Evolutionary conservation across 2,888 invertebrate genomes (phyloP).

Genomic region (Polietes domitor): DNA sequence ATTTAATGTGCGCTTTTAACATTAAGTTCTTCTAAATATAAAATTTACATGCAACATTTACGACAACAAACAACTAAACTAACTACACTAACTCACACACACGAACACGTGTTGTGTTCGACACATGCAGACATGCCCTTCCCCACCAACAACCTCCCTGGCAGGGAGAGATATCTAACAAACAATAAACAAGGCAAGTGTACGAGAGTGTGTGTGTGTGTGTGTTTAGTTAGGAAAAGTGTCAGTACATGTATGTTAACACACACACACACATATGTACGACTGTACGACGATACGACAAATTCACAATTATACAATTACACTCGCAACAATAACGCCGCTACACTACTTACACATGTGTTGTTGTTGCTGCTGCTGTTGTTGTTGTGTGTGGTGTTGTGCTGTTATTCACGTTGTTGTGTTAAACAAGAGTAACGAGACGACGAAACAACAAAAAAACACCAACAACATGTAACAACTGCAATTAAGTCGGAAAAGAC

Average conservation of each 20-base stretch:
- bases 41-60: slow-evolving; percentile 24
- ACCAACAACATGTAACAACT: slow-evolving; percentile 59
- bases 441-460: slow-evolving; percentile 45
- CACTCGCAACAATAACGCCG: slow-evolving; percentile 19
- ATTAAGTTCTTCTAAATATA: slow-evolving; percentile 11
- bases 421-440: slow-evolving; percentile 38
- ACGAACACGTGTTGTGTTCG: too few relatives aligned
- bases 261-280: slow-evolving; percentile 10
- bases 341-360: neutral
- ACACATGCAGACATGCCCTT: too few relatives aligned
- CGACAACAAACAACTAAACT: neutral
- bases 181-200: neutral
- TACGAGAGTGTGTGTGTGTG: neutral
- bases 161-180: neutral
- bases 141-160: too few relatives aligned
- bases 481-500: slow-evolving; percentile 57
- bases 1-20: neutral
- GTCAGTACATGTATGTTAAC: neutral
- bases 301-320: slow-evolving; percentile 51
- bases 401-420: slow-evolving; percentile 5
- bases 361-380: slow-evolving; percentile 20
- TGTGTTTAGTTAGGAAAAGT: too few relatives aligned
- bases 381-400: neutral
- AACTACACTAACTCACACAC: neutral
- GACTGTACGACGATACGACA: slow-evolving; percentile 17